Percentiles rank a stretch among this genome's conserved stretches.
Conservation (phyloP, 2,888 invertebrate genomes). For the Noctua janthina region DNA sequence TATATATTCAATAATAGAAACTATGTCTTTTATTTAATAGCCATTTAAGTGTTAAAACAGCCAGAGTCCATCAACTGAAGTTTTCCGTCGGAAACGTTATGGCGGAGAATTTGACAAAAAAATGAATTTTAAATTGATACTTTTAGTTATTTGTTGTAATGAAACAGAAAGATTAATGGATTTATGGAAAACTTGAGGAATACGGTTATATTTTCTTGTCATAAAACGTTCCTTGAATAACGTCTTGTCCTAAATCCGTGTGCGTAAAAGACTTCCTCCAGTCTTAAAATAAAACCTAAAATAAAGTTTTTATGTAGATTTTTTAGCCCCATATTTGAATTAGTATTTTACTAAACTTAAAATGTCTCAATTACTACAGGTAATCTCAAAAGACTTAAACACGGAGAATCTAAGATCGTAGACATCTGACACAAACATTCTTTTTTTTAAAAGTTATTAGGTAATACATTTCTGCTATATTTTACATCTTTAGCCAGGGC, state of each 20-base stretch:
- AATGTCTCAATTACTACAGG: not conserved
- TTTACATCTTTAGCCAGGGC: not conserved
- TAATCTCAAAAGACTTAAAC: not conserved
- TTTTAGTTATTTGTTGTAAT: not conserved
- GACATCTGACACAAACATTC: not conserved
- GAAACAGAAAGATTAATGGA: not conserved
- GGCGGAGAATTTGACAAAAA: not conserved
- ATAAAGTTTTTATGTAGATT: too few relatives aligned
- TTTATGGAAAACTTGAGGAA: not conserved
- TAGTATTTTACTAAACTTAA: not conserved
- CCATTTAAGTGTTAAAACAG: not conserved
- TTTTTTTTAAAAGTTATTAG: not conserved
- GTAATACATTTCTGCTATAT: not conserved
- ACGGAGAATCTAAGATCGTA: not conserved
- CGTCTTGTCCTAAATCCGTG: not conserved
- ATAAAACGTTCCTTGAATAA: not conserved
- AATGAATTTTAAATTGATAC: not conserved
- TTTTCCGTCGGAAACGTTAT: slow-evolving; percentile 55
- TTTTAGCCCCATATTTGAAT: not conserved
- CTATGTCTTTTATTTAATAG: slow-evolving; percentile 25
- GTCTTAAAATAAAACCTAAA: not conserved
- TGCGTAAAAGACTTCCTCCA: not conserved
- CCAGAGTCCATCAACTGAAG: not conserved
- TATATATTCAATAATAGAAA: slow-evolving; percentile 34
- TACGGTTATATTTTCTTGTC: not conserved